These are phyloP conservation scores for Diachasmimorpha longicaudata DNA, from an alignment of 1,140 invertebrate genomes.

Conservation along the genomic window DNA sequence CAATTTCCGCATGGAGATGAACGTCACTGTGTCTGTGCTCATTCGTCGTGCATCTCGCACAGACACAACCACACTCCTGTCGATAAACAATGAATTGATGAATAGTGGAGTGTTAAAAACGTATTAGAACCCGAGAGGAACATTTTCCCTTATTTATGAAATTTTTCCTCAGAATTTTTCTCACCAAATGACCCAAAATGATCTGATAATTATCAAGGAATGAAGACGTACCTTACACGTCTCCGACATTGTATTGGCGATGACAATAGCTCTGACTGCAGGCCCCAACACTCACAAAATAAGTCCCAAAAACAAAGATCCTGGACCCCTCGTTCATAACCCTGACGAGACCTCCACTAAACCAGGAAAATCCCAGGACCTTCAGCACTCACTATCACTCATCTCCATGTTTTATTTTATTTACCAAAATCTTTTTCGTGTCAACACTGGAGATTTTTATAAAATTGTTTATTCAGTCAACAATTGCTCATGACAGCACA, in stretches of 20 bases:
- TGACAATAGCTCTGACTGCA: neutral
- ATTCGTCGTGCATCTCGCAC: slow-evolving; percentile 58
- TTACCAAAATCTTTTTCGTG: neutral
- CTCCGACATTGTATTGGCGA: slow-evolving; percentile 47
- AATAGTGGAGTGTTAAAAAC: neutral
- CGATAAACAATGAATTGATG: slow-evolving; percentile 29
- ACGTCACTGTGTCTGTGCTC: slow-evolving; percentile 64
- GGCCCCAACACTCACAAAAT: neutral
- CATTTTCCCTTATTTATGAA: neutral
- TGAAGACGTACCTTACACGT: slow-evolving; percentile 46
- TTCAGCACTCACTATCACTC: neutral
- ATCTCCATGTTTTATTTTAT: neutral
- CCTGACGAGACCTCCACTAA: neutral
- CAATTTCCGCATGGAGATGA: slow-evolving; percentile 85
- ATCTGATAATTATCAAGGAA: neutral
- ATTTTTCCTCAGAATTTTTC: neutral
- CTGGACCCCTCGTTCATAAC: neutral
- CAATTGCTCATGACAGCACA: neutral
- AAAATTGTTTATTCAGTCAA: neutral
- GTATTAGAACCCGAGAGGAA: neutral
- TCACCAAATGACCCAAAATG: neutral
- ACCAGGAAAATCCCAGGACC: neutral
- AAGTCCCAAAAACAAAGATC: neutral
- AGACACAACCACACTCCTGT: slow-evolving; percentile 68
- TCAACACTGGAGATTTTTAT: neutral